Evolutionary conservation across 2,113 vertebrate species (phyloP), one percentile per base, ranked within the genome.

Genomic region (Beaufortia kweichowensis): DNA sequence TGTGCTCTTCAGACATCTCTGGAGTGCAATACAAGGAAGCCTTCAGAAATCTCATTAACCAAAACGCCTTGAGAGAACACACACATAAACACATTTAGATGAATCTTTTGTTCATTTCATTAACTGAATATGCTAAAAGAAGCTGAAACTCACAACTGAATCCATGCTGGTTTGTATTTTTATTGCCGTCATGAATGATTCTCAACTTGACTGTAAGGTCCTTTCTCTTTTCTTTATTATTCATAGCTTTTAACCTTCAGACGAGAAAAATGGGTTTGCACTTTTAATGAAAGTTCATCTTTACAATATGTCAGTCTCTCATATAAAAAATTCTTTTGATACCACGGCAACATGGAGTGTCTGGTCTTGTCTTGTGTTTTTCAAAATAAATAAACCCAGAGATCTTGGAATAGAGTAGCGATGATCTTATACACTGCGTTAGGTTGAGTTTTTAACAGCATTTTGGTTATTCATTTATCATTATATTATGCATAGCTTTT

Each of bases 331-430:
- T 70, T 79, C 80, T 80, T 82, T 85, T 81, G 74, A 84, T 75
- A 71, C 83, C 85, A 74, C 78, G 78, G 65, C 81, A 79, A 82
- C 75, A 56, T 24, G 31, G 78, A 81, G 81, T 84, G 82, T 83
- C 82, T 85, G 82, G 24, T 35, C 31, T 78, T 56, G 0, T 15
- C 74, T 86, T 35, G 75, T 62, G 48, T 88, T 82, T 85, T 76
- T 84, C 80, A 80, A 78, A n/a, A 53, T 71, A 80, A 84, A 83
- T 84, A 81, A 85, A 83, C 31, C 8, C 14, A 84, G 85, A 87
- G 89, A 87, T 87, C 86, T 90, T 89, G 83, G 82, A 81, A 74
- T 77, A 71, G 77, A 87, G 80, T 82, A 84, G 90, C 86, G 85
- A 85, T 85, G 80, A 86, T 81, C 84, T 82, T 86, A 78, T 85